Conservation (phyloP, 2,888 invertebrate genomes). For the Kuschelorhynchus macadamiae region DNA sequence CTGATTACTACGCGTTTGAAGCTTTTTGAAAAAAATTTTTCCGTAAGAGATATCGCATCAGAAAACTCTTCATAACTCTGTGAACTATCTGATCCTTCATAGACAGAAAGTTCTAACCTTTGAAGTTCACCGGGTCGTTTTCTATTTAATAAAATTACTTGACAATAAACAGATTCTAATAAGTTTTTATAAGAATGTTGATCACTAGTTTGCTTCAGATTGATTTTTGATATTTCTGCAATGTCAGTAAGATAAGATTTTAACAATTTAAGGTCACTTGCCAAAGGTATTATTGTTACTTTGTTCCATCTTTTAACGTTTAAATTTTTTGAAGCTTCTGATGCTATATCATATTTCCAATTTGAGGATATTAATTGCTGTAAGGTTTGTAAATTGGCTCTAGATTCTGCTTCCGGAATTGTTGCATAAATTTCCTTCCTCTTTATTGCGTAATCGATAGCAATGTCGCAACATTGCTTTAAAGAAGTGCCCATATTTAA, state of each 20-base stretch:
- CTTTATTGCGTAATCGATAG: slow-evolving; percentile 39
- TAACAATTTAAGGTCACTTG: slow-evolving; percentile 47
- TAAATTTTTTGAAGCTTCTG: slow-evolving; percentile 43
- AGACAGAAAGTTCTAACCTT: no score
- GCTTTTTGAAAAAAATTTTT: slow-evolving; percentile 21
- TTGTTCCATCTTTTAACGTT: slow-evolving; percentile 52
- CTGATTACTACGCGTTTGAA: slow-evolving; percentile 35
- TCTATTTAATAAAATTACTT: slow-evolving; percentile 55
- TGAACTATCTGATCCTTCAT: no score
- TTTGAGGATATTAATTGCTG: slow-evolving; percentile 40
- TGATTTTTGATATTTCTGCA: slow-evolving; percentile 17
- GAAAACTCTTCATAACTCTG: no score
- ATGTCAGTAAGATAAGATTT: slow-evolving; percentile 37
- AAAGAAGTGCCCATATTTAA: slow-evolving; percentile 54
- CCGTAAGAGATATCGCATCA: no score
- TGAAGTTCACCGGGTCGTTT: slow-evolving; percentile 55
- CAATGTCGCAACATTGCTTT: slow-evolving; percentile 56
- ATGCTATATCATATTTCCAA: slow-evolving; percentile 43
- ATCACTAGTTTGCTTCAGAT: slow-evolving; percentile 23
- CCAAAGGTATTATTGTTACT: slow-evolving; percentile 48
- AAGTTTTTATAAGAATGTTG: slow-evolving; percentile 45
- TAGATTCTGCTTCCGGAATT: slow-evolving; percentile 46
- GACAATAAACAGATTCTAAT: slow-evolving; percentile 53
- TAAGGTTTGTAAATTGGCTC: slow-evolving; percentile 53
- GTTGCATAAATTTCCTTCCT: slow-evolving; percentile 42